Evolutionary conservation across 1,140 invertebrate genomes (phyloP), one percentile per base, ranked within the genome.

Genomic region (Notospermus geniculatus): DNA sequence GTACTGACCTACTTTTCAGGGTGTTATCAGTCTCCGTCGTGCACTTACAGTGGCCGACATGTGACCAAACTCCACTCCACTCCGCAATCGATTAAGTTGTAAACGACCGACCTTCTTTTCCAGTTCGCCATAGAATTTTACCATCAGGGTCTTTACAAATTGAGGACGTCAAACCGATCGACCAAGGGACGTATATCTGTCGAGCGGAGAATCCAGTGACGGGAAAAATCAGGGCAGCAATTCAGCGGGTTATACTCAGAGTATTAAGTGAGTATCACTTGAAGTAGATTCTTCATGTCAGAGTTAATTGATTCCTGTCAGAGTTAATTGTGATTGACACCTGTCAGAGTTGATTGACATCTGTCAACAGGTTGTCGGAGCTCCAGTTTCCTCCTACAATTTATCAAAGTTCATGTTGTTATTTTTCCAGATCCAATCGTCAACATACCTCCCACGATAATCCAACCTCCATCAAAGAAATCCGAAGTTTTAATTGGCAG

Each of bases 41-140:
- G n/a, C n/a, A n/a, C n/a, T n/a, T n/a, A n/a, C n/a, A n/a, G n/a
- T n/a, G n/a, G n/a, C n/a, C n/a, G n/a, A n/a, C n/a, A n/a, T n/a
- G n/a, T n/a, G n/a, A n/a, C n/a, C n/a, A n/a, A n/a, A n/a, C n/a
- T n/a, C n/a, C n/a, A n/a, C n/a, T n/a, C n/a, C n/a, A n/a, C n/a
- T n/a, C n/a, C n/a, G n/a, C n/a, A n/a, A n/a, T n/a, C n/a, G n/a
- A n/a, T n/a, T n/a, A n/a, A n/a, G n/a, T n/a, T n/a, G n/a, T n/a
- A n/a, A n/a, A n/a, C n/a, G n/a, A n/a, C n/a, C n/a, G n/a, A n/a
- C n/a, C 4, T 7, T 23, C 80, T 39, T 76, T 78, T 59, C 74
- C 78, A 79, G 83, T 82, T 84, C 76, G 75, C 57, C 75, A 50
- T 56, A 45, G 62, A 57, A 13, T 74, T 32, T 66, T 70, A 52